Conservation (phyloP, 1,140 invertebrate genomes). For the Paraescarpia echinospica region DNA sequence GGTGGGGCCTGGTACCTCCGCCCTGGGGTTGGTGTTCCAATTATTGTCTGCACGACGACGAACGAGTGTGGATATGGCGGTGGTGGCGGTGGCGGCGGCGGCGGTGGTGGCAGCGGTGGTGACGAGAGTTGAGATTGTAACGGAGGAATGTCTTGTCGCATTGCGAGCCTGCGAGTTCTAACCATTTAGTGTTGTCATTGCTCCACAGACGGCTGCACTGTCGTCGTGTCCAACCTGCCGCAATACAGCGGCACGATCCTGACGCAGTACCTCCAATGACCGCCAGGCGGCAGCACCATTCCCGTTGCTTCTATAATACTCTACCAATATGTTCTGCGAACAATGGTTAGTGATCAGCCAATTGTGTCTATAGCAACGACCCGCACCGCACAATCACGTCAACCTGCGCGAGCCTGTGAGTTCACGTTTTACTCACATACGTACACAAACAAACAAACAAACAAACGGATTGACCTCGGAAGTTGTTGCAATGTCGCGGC, state of each 20-base stretch:
- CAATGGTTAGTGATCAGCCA: neutral
- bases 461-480: neutral
- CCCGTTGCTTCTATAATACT: neutral
- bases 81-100: neutral
- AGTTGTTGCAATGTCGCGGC: neutral
- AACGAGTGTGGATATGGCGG: neutral
- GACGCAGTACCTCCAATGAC: neutral
- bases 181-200: neutral
- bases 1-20: neutral
- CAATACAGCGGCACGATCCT: no score
- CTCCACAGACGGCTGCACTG: neutral
- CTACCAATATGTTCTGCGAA: neutral
- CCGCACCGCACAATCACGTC: neutral
- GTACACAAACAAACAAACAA: neutral
- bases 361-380: conserved; percentile 1
- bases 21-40: neutral
- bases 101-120: neutral
- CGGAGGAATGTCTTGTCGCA: neutral
- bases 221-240: neutral
- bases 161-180: neutral
- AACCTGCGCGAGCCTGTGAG: neutral
- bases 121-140: neutral
- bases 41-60: neutral
- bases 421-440: neutral
- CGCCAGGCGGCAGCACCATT: neutral